Evolutionary conservation across 2,888 invertebrate genomes (phyloP), one percentile per base, ranked within the genome.

Genomic region (Chorisops tibialis): DNA sequence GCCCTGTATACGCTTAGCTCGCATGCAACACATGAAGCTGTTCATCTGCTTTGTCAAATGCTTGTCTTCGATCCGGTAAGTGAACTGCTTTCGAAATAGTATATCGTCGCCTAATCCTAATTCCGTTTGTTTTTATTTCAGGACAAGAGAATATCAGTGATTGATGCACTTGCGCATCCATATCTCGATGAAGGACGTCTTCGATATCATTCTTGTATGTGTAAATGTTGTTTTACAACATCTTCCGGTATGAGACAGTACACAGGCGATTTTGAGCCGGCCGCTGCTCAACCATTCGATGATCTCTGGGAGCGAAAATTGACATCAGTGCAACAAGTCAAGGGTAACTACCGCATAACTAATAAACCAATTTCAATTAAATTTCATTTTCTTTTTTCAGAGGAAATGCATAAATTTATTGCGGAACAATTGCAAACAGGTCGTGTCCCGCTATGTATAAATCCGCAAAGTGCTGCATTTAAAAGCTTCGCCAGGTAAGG

Each of bases 401-500:
- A 97, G 85, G 95, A 96, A 85, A 92, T 99, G 86, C 96, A 97
- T 86, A 94, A 94, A 83, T 97, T 97, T 82, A 96, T 99, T 80
- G 91, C 93, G 75, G 96, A 97, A 80, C 95, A 96, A 80, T 85
- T 94, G 78, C 93, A 93, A 79, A 91, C 93, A 74, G 93, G 92
- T 75, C 89, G 96, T 70, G 96, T 99, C 72, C 98, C 99, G 70
- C 85, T 99, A 72, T 98, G 98, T 85, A 98, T 99, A 84, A 99
- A 99, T 83, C 99, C 98, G 73, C 96, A 96, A 82, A 97, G 97
- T 76, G 96, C 97, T 79, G 96, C 98, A 80, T 99, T 97, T 86
- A 97, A 97, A 86, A 97, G 95, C 86, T 99, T 99, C 88, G 94
- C 96, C 85, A 98, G 96, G 97, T 98, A 91, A 92, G 88, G 79